These are phyloP conservation scores for Gadopsis bispinosus DNA, from an alignment of 2,797 vertebrate species.

Conservation along the genomic window DNA sequence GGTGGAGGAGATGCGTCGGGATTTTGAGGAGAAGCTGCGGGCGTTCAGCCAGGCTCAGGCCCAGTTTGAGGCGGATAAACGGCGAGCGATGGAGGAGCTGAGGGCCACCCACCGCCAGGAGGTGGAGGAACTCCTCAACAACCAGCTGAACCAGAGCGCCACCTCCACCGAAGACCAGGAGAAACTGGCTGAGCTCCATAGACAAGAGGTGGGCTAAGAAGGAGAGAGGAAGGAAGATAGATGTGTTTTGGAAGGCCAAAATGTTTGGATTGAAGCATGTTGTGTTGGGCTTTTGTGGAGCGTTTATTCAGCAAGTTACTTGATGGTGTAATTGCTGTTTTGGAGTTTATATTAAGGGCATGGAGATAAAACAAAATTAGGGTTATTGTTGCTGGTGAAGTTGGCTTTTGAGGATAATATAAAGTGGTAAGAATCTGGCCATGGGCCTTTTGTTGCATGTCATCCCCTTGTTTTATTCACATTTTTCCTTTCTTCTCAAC, in stretches of 20 bases:
- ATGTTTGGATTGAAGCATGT: constrained; percentile 16
- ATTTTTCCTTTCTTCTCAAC: constrained; percentile 67
- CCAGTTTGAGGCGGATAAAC: constrained; percentile 95
- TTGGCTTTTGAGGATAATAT: constrained; percentile 37
- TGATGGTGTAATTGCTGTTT: constrained; percentile 45
- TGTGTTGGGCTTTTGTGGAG: constrained; percentile 17
- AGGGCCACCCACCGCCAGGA: constrained; percentile 89
- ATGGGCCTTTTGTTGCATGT: constrained; percentile 64
- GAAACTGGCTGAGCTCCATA: constrained; percentile 90
- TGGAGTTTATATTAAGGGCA: constrained; percentile 14
- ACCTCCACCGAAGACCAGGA: constrained; percentile 91
- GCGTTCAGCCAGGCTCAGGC: constrained; percentile 93
- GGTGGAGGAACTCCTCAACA: constrained; percentile 93
- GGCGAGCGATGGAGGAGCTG: constrained; percentile 91
- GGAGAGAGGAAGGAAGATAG: constrained; percentile 35
- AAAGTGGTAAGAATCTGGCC: constrained; percentile 28
- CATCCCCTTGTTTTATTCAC: constrained; percentile 70
- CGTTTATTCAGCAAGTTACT: constrained; percentile 39
- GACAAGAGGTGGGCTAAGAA: constrained; percentile 79
- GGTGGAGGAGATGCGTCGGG: constrained; percentile 97
- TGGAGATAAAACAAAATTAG: not conserved
- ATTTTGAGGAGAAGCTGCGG: constrained; percentile 94
- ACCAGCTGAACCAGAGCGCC: constrained; percentile 92
- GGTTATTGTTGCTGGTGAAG: constrained; percentile 23
- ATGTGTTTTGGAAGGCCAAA: constrained; percentile 2